Percentiles rank a stretch among this genome's conserved stretches.
Conservation (phyloP, 2,888 invertebrate genomes). For the Drosophila antonietae region DNA sequence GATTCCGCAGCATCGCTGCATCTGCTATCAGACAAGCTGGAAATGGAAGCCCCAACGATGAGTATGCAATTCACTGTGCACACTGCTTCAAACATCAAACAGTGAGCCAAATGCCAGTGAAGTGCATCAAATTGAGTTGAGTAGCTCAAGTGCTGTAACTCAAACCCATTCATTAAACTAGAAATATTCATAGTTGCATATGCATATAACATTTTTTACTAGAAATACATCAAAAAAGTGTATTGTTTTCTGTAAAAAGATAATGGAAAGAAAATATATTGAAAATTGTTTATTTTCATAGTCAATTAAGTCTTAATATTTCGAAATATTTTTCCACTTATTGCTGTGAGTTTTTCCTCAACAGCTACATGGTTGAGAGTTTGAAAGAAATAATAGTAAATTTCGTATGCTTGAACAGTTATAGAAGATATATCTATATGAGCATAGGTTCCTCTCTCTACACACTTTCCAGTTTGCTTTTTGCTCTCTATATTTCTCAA, state of each 20-base stretch:
- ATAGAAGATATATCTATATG: no score
- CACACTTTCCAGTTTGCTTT: no score
- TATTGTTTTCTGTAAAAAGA: no score
- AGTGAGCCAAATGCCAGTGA: neutral
- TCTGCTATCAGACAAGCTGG: conserved; percentile 5
- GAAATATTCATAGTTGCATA: neutral
- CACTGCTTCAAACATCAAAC: conserved; percentile 5
- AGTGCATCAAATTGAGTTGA: neutral
- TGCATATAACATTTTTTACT: no score
- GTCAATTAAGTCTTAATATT: neutral
- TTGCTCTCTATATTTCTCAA: no score
- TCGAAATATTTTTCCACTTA: neutral
- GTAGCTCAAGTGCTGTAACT: neutral
- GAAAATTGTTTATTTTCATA: neutral
- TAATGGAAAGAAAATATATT: neutral
- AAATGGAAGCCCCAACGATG: neutral
- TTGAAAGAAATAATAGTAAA: no score
- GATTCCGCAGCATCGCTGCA: conserved; percentile 12
- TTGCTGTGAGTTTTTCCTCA: neutral
- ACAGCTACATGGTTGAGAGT: no score
- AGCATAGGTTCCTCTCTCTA: no score
- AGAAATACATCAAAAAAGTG: no score
- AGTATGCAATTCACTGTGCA: conserved; percentile 3
- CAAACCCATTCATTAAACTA: neutral
- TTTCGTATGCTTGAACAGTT: no score